These are phyloP conservation scores for Oreochromis grahami DNA, from an alignment of 2,797 vertebrate genomes.

Conservation along the genomic window DNA sequence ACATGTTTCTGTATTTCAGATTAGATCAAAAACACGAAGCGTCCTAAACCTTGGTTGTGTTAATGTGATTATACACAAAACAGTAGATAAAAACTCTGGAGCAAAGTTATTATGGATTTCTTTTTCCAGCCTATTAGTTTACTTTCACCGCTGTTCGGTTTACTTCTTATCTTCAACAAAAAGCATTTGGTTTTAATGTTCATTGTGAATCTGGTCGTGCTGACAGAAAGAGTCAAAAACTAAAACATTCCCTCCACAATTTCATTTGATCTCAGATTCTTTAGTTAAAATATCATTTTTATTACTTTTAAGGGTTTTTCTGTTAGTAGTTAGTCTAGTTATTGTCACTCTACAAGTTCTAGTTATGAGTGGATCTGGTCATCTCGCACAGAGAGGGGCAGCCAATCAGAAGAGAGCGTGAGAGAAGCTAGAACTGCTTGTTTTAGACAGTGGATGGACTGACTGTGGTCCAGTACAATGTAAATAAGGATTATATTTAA, in stretches of 20 bases:
- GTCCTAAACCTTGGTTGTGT: not conserved
- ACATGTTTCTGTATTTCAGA: not conserved
- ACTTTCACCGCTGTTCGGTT: not conserved
- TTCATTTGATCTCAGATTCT: not conserved
- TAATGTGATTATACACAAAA: not conserved
- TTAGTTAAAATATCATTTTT: not conserved
- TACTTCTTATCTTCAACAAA: not conserved
- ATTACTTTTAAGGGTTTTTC: not conserved
- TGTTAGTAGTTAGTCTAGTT: not conserved
- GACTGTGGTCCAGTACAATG: not conserved
- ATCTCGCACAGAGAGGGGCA: not conserved
- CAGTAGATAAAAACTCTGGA: not conserved
- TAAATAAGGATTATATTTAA: not conserved
- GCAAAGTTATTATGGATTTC: not conserved
- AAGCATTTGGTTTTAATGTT: fast-evolving
- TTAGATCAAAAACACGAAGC: not conserved
- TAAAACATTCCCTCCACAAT: not conserved
- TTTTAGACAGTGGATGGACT: not conserved
- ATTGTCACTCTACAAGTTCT: not conserved
- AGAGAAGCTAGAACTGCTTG: not conserved
- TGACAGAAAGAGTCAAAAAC: not conserved
- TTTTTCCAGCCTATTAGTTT: not conserved
- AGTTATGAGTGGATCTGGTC: not conserved
- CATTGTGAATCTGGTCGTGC: not conserved
- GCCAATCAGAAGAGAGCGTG: not conserved